A percentile compares a stretch with the other conserved stretches of the same genome.
These are phyloP conservation scores for Corythornis madagascariensis DNA, from an alignment of 2,113 vertebrate genomes.

Conservation along the genomic window DNA sequence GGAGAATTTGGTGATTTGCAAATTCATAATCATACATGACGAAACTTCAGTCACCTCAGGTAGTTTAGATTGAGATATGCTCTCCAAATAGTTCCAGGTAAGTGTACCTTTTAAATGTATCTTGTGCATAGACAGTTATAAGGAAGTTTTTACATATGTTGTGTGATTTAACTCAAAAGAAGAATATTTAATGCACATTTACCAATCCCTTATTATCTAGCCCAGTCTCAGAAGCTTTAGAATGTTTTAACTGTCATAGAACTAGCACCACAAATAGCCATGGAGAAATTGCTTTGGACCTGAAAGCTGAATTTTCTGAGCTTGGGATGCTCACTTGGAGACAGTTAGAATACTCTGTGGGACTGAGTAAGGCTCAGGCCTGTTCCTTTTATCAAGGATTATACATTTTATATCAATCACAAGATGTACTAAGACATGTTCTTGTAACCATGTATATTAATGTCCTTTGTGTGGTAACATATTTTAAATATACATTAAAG, in stretches of 20 bases:
- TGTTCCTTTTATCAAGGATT: background rate
- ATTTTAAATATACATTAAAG: background rate
- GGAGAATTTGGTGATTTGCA: background rate
- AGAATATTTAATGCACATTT: background rate
- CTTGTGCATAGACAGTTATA: background rate
- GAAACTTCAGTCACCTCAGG: background rate
- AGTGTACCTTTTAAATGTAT: background rate
- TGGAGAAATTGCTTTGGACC: background rate
- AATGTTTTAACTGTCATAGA: background rate
- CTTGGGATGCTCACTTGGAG: background rate
- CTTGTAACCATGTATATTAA: background rate
- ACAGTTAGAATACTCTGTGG: background rate
- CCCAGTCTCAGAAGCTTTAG: background rate
- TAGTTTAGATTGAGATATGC: background rate
- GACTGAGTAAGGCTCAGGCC: background rate
- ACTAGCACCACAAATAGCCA: background rate
- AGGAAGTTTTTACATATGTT: rapidly evolving
- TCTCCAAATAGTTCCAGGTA: background rate
- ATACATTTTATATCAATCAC: background rate
- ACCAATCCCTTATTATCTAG: background rate
- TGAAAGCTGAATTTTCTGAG: background rate
- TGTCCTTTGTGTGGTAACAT: background rate
- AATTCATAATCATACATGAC: background rate
- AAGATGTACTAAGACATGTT: background rate
- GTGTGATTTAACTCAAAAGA: background rate